Base-by-base conservation (phyloP, 2,888 invertebrate genomes). In the Hypomecis punctinalis region DNA sequence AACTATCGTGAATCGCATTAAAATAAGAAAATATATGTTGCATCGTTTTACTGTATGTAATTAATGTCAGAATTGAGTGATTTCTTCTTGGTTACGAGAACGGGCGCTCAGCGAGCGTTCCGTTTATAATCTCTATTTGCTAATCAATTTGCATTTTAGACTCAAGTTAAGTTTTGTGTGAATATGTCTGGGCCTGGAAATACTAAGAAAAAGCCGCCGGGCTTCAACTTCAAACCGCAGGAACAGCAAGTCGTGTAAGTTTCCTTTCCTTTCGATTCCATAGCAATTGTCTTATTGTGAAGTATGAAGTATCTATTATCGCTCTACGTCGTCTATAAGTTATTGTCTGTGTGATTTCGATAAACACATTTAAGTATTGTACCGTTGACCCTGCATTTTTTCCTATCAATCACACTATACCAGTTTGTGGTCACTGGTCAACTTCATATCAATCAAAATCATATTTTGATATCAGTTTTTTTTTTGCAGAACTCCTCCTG, bases 401-500 rank as follows among this genome's bases (percentile, higher is more conserved):
- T 23, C 5, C 5, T 13, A 9, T 40, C n/a, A 7, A 11, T 52
- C 0, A 23, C 6, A 9, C 6, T 23, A 23, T 23, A 23, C 23
- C 23, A 23, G 23, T 23, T 13, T 42, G 6, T 52, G 3, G 39
- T 33, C 23, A 39, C 39, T 33, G 42, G 33, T 42, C 52, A 52
- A 23, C 23, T 23, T 23, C 1, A 23, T 23, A 23, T 23, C 23
- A 23, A 23, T 23, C 23, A 23, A 23, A 23, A 23, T 23, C 23
- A 23, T 23, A 23, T 23, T 23, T 23, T 23, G 23, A 33, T 5
- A 13, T 0, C 3, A 40, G 0, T 40, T 33, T 1, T 2, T 33
- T 6, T 40, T 51, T 74, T 72, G 23, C 76, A 93, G 93, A 54
- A 94, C 95, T 33, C 96, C 97, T 33, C 98, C 98, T 69, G 94